Evolutionary conservation across 2,888 invertebrate genomes (phyloP).

Genomic region (Agonopterix heracliana): DNA sequence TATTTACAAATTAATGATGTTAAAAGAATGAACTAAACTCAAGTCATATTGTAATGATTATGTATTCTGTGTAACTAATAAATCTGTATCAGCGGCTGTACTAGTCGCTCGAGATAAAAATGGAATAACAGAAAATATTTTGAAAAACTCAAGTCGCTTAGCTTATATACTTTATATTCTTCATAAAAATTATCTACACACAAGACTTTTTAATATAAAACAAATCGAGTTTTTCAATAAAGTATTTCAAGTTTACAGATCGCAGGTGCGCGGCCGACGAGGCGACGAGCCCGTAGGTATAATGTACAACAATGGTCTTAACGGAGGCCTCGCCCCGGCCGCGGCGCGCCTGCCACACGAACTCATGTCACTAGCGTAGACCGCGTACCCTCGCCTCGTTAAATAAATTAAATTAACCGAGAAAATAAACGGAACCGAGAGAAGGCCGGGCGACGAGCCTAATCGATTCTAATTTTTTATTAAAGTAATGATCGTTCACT

Average conservation of each 20-base stretch:
- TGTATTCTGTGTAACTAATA: constrained; percentile 4
- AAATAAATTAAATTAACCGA: constrained; percentile 40
- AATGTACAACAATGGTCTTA: constrained; percentile 23
- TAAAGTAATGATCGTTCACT: constrained; percentile 11
- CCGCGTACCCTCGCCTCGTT: constrained; percentile 17
- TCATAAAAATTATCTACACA: constrained; percentile 75
- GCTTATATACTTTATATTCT: constrained; percentile 71
- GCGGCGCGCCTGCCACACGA: constrained; percentile 10
- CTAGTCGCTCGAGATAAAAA: constrained; percentile 12
- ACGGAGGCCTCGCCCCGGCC: constrained; percentile 16
- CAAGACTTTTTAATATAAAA: constrained; percentile 68
- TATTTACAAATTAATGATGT: no score
- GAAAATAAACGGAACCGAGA: constrained; percentile 19
- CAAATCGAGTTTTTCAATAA: constrained; percentile 60
- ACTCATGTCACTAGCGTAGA: constrained; percentile 3
- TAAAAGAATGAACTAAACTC: constrained; percentile 2
- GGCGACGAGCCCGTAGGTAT: constrained; percentile 8
- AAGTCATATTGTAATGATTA: background rate
- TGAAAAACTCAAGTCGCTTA: constrained; percentile 54
- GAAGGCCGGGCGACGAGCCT: constrained; percentile 9
- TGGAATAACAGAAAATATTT: constrained; percentile 24
- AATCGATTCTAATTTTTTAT: constrained; percentile 7
- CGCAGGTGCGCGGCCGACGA: constrained; percentile 19
- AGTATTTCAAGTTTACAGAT: constrained; percentile 24
- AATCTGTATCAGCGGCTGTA: constrained; percentile 6